These are phyloP conservation scores for Trachymyrmex septentrionalis DNA, from an alignment of 1,140 invertebrate genomes.

Conservation along the genomic window DNA sequence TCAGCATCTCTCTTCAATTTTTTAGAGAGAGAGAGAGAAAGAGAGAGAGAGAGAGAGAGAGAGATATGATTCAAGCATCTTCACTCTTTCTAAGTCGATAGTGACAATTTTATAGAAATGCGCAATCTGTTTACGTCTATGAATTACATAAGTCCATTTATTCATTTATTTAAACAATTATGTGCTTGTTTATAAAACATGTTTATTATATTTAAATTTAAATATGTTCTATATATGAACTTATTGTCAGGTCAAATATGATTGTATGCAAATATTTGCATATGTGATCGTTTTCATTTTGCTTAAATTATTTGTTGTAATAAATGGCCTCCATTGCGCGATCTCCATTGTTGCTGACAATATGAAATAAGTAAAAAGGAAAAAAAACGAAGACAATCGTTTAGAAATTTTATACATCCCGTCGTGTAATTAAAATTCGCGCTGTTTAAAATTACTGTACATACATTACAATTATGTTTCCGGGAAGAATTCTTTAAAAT, in stretches of 20 bases:
- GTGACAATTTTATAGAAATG: too few relatives aligned
- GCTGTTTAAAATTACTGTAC: constrained; percentile 4
- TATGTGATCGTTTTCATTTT: constrained; percentile 47
- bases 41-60: too few relatives aligned
- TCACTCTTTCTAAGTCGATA: too few relatives aligned
- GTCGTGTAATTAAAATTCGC: not conserved
- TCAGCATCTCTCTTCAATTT: too few relatives aligned
- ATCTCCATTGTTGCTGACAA: constrained; percentile 47
- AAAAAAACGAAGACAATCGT: constrained; percentile 2
- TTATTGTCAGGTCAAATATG: not conserved
- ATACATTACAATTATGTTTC: not conserved
- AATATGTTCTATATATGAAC: not conserved
- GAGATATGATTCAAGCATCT: too few relatives aligned
- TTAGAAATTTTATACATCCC: constrained; percentile 47
- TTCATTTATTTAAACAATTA: not conserved
- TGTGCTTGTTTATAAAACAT: not conserved
- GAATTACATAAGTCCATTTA: not conserved
- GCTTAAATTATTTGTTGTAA: not conserved
- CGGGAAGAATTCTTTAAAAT: not conserved
- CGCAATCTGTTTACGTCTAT: too few relatives aligned
- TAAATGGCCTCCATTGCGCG: not conserved
- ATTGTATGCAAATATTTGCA: constrained; percentile 43
- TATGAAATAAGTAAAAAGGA: constrained; percentile 70
- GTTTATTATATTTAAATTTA: constrained; percentile 1
- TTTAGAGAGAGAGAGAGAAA: too few relatives aligned